phyloP scores from a whole-genome alignment of 2,888 invertebrate genomes.

The Callinectes sapidus region DNA sequence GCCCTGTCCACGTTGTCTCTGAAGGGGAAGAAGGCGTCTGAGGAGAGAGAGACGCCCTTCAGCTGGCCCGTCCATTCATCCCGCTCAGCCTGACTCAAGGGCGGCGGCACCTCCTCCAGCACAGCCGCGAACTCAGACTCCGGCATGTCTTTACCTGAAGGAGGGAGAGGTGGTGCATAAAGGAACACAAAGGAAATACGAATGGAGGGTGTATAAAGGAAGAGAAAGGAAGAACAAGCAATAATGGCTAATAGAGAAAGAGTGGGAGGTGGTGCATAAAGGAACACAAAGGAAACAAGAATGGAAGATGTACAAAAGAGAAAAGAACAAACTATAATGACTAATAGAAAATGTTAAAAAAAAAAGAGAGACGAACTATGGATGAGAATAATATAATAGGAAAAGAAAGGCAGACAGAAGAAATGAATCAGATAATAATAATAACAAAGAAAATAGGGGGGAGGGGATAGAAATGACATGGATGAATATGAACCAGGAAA shows the following conservation, averaged over 20 bases:
- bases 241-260: too few species aligned
- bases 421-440: too few species aligned
- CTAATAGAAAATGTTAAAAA: too few species aligned
- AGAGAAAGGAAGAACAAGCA: neutral
- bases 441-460: too few species aligned
- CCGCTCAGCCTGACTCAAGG: constrained; percentile 83
- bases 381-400: too few species aligned
- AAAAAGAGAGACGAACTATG: too few species aligned
- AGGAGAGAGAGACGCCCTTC: constrained; percentile 89
- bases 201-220: neutral
- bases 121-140: constrained; percentile 84
- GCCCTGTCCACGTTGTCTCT: constrained; percentile 97
- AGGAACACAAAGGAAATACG: neutral
- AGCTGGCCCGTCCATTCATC: constrained; percentile 81
- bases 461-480: too few species aligned
- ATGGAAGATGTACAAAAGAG: too few species aligned
- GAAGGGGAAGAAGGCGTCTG: constrained; percentile 99
- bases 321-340: too few species aligned
- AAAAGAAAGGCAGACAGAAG: too few species aligned
- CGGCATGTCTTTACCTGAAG: constrained; percentile 87
- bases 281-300: too few species aligned
- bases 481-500: neutral
- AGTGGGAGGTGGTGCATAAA: too few species aligned
- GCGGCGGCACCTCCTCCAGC: constrained; percentile 85
- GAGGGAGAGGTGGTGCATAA: neutral